Percentiles rank a stretch among this genome's conserved stretches.
Conservation (phyloP, 1,140 invertebrate species). For the Pararge aegeria region DNA sequence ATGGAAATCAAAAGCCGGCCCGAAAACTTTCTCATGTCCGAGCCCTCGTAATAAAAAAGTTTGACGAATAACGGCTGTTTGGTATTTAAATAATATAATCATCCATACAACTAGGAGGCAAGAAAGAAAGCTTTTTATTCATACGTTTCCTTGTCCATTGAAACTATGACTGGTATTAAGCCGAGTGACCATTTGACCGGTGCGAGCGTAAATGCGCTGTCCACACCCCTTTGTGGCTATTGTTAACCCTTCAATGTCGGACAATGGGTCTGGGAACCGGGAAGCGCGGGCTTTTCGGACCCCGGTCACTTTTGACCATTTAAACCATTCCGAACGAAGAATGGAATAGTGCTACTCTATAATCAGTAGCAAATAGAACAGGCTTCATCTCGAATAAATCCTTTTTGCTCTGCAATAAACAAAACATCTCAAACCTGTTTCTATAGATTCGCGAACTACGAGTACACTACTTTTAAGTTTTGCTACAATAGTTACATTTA, state of each 20-base stretch:
- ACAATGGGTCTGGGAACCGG: conserved; percentile 72
- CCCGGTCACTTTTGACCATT: conserved; percentile 53
- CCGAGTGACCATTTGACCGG: conserved; percentile 73
- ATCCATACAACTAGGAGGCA: conserved; percentile 50
- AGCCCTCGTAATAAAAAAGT: conserved; percentile 53
- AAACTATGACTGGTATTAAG: conserved; percentile 62
- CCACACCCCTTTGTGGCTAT: conserved; percentile 71
- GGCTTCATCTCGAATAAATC: conserved; percentile 9
- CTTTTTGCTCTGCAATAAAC: conserved; percentile 11
- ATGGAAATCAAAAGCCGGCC: conserved; percentile 19
- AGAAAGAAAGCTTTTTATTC: conserved; percentile 69
- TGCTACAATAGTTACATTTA: neutral
- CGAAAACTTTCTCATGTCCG: conserved; percentile 64
- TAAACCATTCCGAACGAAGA: conserved; percentile 35
- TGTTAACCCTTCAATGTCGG: conserved; percentile 62
- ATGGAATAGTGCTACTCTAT: conserved; percentile 48
- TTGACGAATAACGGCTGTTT: conserved; percentile 68
- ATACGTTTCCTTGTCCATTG: conserved; percentile 69
- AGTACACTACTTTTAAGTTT: neutral
- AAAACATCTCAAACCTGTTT: neutral
- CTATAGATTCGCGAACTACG: conserved; percentile 3
- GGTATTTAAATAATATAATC: conserved; percentile 73
- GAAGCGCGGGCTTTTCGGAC: conserved; percentile 47
- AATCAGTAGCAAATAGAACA: conserved; percentile 33
- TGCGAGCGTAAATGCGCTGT: conserved; percentile 57